A percentile compares a stretch with the other conserved stretches of the same genome.
Evolutionary conservation across 2,797 vertebrate species (phyloP).

Genomic region (Fratercula arctica): DNA sequence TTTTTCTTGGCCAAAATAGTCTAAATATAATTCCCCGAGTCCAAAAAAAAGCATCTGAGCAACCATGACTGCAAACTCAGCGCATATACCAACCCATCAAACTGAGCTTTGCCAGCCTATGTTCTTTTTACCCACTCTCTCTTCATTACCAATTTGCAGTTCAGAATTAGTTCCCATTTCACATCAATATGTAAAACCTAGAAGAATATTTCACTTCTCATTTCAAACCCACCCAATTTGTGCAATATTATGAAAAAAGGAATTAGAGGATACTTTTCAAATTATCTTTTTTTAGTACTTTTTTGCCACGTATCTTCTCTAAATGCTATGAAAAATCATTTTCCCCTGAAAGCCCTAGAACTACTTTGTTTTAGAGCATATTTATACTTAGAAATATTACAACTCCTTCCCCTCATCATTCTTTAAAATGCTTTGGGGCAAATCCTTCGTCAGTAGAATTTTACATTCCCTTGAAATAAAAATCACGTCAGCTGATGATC

Average conservation of each 20-base stretch:
- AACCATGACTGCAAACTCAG: not conserved
- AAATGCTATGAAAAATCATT: not conserved
- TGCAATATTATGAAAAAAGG: not conserved
- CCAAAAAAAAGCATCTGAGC: conserved; percentile 28
- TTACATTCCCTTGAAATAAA: not conserved
- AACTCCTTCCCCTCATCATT: not conserved
- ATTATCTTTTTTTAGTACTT: not conserved
- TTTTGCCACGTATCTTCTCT: not conserved
- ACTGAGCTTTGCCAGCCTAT: not conserved
- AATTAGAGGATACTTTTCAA: not conserved
- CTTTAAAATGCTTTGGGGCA: not conserved
- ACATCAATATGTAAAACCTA: not conserved
- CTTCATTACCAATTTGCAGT: not conserved
- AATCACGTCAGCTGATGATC: not conserved
- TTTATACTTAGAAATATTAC: not conserved
- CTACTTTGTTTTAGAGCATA: not conserved
- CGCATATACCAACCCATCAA: not conserved
- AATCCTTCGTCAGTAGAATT: not conserved
- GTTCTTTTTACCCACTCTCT: not conserved
- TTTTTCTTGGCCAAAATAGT: conserved; percentile 6
- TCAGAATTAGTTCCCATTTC: not conserved
- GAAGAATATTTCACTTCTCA: not conserved
- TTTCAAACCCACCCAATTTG: not conserved
- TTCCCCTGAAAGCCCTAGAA: not conserved
- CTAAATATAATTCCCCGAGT: not conserved